Evolutionary conservation across 2,113 vertebrate genomes (phyloP), one percentile per base, ranked within the genome.

Genomic region (Tragelaphus scriptus): DNA sequence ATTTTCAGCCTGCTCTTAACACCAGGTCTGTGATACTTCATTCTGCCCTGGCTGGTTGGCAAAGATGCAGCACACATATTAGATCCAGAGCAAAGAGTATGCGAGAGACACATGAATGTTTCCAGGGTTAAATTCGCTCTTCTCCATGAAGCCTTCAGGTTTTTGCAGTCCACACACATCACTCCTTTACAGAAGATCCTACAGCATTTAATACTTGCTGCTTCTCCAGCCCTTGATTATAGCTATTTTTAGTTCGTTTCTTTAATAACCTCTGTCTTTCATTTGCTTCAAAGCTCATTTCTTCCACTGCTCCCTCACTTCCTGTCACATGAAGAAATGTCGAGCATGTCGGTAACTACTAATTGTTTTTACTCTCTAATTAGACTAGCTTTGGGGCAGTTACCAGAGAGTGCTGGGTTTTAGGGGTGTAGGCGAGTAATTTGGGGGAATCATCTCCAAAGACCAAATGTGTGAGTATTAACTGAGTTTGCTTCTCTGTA

Each of bases 171-270:
- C 49, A 16, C 0, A 4, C 2, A 30, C 36, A 59, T 88, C 13
- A 2, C 16, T 77, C 28, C 26, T 84, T 80, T 26, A 12, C 3
- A 68, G 77, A 92, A 71, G 32, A 87, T 14, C 8, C 55, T 55
- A 26, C 4, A 49, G 26, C 19, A n/a, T 32, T 63, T 81, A n/a
- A 59, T 65, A 28, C 11, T 40, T 5, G 13, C 21, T 19, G 12
- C 25, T 93, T n/a, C 2, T 51, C 59, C 19, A 30, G 51, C 32
- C 63, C 63, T 65, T 86, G 49, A 79, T 58, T 80, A 68, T 12
- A 88, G 58, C 23, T 89, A 88, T 79, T 93, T 96, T 95, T 47
- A n/a, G 68, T 97, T 71, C 14, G 11, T 87, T 88, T 95, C 55
- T 71, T 96, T 91, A 94, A 80, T 53, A 90, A 56, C 30, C 51